Evolutionary conservation across 1,140 invertebrate species (phyloP), one percentile per base, ranked within the genome.

Genomic region (Limonius californicus): DNA sequence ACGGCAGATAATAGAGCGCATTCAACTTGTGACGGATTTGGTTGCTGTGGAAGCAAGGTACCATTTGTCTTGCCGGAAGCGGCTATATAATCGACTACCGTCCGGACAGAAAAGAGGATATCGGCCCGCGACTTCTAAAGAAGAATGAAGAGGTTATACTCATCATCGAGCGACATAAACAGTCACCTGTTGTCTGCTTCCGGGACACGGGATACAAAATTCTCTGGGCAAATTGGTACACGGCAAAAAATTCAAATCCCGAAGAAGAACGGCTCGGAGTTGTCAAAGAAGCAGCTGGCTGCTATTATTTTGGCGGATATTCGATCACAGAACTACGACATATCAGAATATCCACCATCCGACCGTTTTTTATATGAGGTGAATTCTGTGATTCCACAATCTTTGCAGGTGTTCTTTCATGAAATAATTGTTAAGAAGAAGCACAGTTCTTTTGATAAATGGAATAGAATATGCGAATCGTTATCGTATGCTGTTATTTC

Each of bases 241-340:
- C 8, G 2, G 12, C 3, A 2, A 56, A 56, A 54, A 57, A 57
- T 8, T 42, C 39, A 21, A 27, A 57, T 47, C 39, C 39, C 9
- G 14, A 30, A 14, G 64, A 63, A 65, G 66, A 68, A 62, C 16
- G 67, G n/a, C 50, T 66, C 8, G 3, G 39, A 12, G 32, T 72
- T 19, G 63, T 71, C 20, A 21, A 68, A 63, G 62, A 60, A 59
- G 69, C 70, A 20, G 70, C 65, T 59, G 23, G 3, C 9, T 27
- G 63, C 30, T 43, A 72, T 72, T 35, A 68, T 72, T 57, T 4
- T 23, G 23, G 61, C 67, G 39, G 70, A 71, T 59, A 68, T 72
- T 20, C 43, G 70, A 16, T 66, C 70, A 32, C 16, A 42, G 43
- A 27, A 54, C 7, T 64, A 64, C 62, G 60, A 63, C 6, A 57